Conservation (phyloP, 2,888 invertebrate genomes). For the Cepaea hortensis region DNA sequence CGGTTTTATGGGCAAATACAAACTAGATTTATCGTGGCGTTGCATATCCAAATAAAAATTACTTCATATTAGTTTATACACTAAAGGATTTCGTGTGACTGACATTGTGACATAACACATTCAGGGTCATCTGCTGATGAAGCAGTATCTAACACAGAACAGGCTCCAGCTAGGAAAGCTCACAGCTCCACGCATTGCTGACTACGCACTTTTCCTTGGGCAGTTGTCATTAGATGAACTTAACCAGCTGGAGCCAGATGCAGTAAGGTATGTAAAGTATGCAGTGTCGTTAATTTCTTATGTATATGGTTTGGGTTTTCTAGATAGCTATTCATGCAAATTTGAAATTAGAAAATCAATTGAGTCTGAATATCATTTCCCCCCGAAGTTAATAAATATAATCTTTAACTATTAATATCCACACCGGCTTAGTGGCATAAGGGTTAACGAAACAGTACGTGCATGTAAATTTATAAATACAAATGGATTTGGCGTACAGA, state of each 20-base stretch:
- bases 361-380: too few relatives aligned
- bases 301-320: too few relatives aligned
- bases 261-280: not conserved
- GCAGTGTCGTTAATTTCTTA: too few relatives aligned
- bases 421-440: too few relatives aligned
- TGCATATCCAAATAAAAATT: not conserved
- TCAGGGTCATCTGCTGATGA: conserved; percentile 1
- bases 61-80: not conserved
- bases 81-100: not conserved
- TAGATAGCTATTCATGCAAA: too few relatives aligned
- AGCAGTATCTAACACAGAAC: not conserved
- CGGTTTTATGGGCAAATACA: too few relatives aligned
- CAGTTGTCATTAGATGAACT: not conserved
- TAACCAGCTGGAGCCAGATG: not conserved
- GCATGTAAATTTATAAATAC: too few relatives aligned
- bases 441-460: too few relatives aligned
- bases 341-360: too few relatives aligned
- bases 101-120: not conserved
- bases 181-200: not conserved
- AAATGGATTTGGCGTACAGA: too few relatives aligned
- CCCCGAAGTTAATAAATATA: too few relatives aligned
- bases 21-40: not conserved
- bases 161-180: not conserved
- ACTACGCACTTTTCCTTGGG: not conserved
- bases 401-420: too few relatives aligned